Conservation (phyloP, 2,113 vertebrate species). For the Excalfactoria chinensis region DNA sequence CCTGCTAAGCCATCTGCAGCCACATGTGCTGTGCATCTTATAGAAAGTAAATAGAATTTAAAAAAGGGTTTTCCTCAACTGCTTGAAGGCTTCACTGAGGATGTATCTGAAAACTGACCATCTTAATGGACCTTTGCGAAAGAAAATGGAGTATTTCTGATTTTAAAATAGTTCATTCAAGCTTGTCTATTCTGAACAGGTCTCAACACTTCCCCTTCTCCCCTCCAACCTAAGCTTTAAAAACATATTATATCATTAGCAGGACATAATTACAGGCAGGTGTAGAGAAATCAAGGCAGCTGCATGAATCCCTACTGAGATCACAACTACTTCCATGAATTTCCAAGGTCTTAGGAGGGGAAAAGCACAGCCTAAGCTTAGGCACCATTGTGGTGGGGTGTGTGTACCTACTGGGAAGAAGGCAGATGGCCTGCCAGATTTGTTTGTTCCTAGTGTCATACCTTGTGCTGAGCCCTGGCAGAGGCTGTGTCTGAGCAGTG, state of each 20-base stretch:
- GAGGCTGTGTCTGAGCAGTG: neutral
- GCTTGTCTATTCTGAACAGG: neutral
- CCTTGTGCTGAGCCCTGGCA: neutral
- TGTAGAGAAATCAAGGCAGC: neutral
- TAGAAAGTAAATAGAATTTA: neutral
- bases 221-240: fast-evolving
- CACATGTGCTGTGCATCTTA: neutral
- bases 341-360: fast-evolving
- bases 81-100: neutral
- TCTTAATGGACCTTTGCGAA: neutral
- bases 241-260: neutral
- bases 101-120: neutral
- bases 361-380: neutral
- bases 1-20: neutral
- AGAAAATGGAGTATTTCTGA: neutral
- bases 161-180: neutral
- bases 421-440: neutral
- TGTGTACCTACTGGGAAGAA: fast-evolving
- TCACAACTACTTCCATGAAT: neutral
- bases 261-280: neutral
- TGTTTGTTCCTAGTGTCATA: neutral
- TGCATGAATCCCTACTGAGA: neutral
- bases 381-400: fast-evolving
- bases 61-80: neutral
- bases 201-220: neutral